Base-by-base conservation (phyloP, 2,113 vertebrate genomes). In the Tenrec ecaudatus region DNA sequence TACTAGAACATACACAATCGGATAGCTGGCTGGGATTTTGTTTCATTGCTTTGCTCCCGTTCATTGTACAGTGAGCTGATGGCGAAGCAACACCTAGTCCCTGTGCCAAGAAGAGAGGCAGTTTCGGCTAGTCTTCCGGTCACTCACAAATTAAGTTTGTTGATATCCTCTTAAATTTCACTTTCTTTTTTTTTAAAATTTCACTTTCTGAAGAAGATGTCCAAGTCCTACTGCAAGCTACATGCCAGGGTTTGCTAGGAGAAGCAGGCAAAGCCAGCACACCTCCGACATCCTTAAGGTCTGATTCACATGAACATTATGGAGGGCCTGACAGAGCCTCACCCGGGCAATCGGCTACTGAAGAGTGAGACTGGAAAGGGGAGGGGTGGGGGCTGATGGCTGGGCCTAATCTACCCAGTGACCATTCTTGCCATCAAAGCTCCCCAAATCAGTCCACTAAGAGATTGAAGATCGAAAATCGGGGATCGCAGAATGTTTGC, bases 381-480 rank as follows among this genome's bases (percentile, higher is more conserved):
- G 38, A 38, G 3, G n/a, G 15, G 47, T 53, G 47, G 47, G 2
- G 11, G 25, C 16, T 85, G 85, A 29, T 79, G 68, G 3, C 22
- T 73, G 47, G 3, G 25, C 4, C 23, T 75, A 43, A 16, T 58
- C 19, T 73, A 43, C 27, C 22, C 64, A 83, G 14, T 47, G 85
- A 77, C 58, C 4, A 43, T 68, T 92, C 36, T 69, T 92, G 29
- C 83, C 79, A 66, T 80, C 40, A 77, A 19, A 85, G 36, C 71
- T 91, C 58, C 62, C 78, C 38, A 83, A 36, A 73, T 57, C 64
- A 79, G 7, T 38, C 66, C 81, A 78, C 75, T 33, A 82, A 60
- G 81, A 86, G 87, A 86, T 0, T 85, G 82, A 88, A 77, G 92
- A 89, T 93, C 79, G 20, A 66, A 93, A 89, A 82, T 62, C 66